Conservation (phyloP, 2,888 invertebrate species). For the Cantharis rufa region DNA sequence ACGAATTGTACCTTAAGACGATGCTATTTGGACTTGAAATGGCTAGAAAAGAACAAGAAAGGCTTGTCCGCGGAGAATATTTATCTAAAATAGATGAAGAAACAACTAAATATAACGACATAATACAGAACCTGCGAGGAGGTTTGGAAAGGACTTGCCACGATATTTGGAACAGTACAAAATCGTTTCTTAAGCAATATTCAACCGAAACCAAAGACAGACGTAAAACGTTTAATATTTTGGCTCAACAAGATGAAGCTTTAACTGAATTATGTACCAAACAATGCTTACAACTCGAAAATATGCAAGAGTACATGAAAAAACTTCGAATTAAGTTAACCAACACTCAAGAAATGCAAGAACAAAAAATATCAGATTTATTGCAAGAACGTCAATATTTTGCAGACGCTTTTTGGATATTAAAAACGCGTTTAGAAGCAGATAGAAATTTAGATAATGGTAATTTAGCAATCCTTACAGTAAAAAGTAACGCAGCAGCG, state of each 20-base stretch:
- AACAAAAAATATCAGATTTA: slow-evolving; percentile 38
- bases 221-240: slow-evolving; percentile 39
- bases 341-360: slow-evolving; percentile 30
- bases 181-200: slow-evolving; percentile 37
- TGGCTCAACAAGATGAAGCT: slow-evolving; percentile 44
- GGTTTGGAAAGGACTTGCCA: slow-evolving; percentile 41
- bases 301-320: slow-evolving; percentile 38
- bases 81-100: slow-evolving; percentile 49
- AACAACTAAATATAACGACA: slow-evolving; percentile 40
- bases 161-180: slow-evolving; percentile 42
- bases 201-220: slow-evolving; percentile 25
- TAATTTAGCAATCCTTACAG: slow-evolving; percentile 64
- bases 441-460: slow-evolving; percentile 59
- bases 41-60: slow-evolving; percentile 46
- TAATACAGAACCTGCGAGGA: slow-evolving; percentile 40
- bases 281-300: slow-evolving; percentile 40
- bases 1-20: slow-evolving; percentile 58
- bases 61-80: slow-evolving; percentile 46
- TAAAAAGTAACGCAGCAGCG: slow-evolving; percentile 63
- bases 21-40: slow-evolving; percentile 60
- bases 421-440: slow-evolving; percentile 61
- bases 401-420: slow-evolving; percentile 40
- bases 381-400: slow-evolving; percentile 52
- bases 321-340: slow-evolving; percentile 38
- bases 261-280: slow-evolving; percentile 33